These are phyloP conservation scores for Takifugu ocellatus DNA, from an alignment of 2,797 vertebrate genomes.

Conservation along the genomic window DNA sequence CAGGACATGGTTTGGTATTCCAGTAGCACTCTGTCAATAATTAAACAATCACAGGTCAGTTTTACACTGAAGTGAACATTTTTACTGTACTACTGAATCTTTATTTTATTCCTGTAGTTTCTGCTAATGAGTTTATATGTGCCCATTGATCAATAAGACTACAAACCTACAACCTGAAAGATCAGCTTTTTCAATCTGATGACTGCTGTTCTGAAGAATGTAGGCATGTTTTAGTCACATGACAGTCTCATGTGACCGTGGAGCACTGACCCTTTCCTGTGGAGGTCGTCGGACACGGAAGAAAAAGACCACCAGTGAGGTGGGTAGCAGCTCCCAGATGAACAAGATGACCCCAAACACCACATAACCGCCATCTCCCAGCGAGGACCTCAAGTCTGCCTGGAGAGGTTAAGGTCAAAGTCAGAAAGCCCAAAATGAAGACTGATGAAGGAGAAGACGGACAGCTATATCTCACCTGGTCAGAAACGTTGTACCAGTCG, in stretches of 20 bases:
- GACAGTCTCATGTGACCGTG: conserved; percentile 6
- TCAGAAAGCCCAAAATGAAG: background rate
- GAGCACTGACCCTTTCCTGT: conserved; percentile 80
- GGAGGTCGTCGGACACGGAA: conserved; percentile 86
- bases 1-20: conserved; percentile 85
- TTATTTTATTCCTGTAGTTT: too few relatives aligned
- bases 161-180: background rate
- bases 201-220: too few relatives aligned
- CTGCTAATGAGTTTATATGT: too few relatives aligned
- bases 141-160: background rate
- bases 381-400: conserved; percentile 87
- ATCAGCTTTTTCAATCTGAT: background rate
- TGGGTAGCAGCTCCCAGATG: conserved; percentile 91
- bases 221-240: too few relatives aligned
- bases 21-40: conserved; percentile 60
- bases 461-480: conserved; percentile 76
- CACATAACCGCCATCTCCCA: conserved; percentile 86
- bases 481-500: conserved; percentile 96
- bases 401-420: conserved; percentile 44
- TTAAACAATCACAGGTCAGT: background rate
- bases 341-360: conserved; percentile 91
- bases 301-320: conserved; percentile 89
- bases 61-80: too few relatives aligned
- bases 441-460: background rate
- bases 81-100: too few relatives aligned